Base-by-base conservation (phyloP, 2,888 invertebrate species). In the Plebejus melissa region DNA sequence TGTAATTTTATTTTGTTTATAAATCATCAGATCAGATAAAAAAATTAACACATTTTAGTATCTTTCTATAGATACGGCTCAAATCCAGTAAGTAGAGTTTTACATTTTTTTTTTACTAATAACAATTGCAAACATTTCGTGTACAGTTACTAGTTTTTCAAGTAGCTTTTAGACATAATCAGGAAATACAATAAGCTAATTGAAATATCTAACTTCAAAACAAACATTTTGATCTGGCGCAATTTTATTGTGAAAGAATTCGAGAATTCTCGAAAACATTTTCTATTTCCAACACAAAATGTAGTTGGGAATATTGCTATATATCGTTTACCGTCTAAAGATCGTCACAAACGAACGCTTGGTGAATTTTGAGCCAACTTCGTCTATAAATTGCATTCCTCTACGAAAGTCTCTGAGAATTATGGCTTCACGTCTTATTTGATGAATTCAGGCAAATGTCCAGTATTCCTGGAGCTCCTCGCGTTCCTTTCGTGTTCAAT, bases 311-410 rank as follows among this genome's bases (percentile, higher is more conserved):
- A 70, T 71, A 74, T 74, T 22, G n/a, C 57, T 83, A 82, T 82
- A 80, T 81, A 83, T 79, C 81, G 77, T 81, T 81, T 80, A 82
- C 77, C 74, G 81, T 82, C 78, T 80, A 82, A 82, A 85, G 85
- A 86, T 84, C 84, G 84, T 84, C 84, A 83, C 85, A 81, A 81
- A 77, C 78, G 81, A 82, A 80, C 82, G 85, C 83, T 82, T 81
- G 85, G 82, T 85, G 85, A 88, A 89, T 89, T 89, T 88, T 83
- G 83, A 86, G 85, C 86, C 86, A 84, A 88, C 86, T 85, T 86
- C 86, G 85, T 82, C 84, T 87, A 89, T 84, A 89, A 89, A 91
- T 90, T 85, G 86, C 89, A 91, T 91, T 89, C 89, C 87, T 82
- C 82, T 80, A 82, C 83, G 83, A 85, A 83, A 80, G 81, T 82